These are phyloP conservation scores for Halictus ligatus DNA, from an alignment of 2,888 invertebrate species.

Conservation along the genomic window DNA sequence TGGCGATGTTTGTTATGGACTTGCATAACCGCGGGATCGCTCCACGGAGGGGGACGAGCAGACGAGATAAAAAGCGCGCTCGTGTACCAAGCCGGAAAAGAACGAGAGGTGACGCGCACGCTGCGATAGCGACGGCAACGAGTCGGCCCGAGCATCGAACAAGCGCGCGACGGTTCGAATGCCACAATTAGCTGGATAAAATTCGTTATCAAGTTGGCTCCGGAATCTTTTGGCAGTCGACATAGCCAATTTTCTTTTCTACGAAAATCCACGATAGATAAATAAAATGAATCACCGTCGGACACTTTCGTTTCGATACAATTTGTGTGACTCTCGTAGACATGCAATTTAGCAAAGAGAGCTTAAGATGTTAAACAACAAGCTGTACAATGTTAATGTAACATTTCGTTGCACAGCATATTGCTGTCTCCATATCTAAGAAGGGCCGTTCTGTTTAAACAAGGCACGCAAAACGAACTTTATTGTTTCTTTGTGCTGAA, in stretches of 20 bases:
- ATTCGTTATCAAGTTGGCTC: neutral
- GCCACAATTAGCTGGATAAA: too few species aligned
- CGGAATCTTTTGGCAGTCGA: neutral
- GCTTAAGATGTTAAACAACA: too few species aligned
- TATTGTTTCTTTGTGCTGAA: neutral
- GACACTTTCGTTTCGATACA: neutral
- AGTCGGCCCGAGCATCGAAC: neutral
- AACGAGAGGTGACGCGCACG: slow-evolving; percentile 35
- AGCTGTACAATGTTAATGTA: neutral
- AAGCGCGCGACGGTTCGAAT: neutral
- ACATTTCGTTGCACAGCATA: too few species aligned
- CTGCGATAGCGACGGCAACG: neutral
- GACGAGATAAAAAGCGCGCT: slow-evolving; percentile 18
- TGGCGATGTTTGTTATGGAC: slow-evolving; percentile 66
- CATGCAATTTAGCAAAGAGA: neutral
- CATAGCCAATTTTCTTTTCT: neutral
- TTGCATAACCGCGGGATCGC: slow-evolving; percentile 68
- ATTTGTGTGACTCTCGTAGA: neutral
- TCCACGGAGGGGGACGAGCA: neutral
- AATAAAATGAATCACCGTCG: neutral
- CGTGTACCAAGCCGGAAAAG: slow-evolving; percentile 16
- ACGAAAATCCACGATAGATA: neutral
- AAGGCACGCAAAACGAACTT: neutral
- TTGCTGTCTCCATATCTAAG: neutral
- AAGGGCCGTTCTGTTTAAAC: neutral